These are phyloP conservation scores for Acanthacorydalis orientalis DNA, from an alignment of 2,888 invertebrate genomes.

Conservation along the genomic window DNA sequence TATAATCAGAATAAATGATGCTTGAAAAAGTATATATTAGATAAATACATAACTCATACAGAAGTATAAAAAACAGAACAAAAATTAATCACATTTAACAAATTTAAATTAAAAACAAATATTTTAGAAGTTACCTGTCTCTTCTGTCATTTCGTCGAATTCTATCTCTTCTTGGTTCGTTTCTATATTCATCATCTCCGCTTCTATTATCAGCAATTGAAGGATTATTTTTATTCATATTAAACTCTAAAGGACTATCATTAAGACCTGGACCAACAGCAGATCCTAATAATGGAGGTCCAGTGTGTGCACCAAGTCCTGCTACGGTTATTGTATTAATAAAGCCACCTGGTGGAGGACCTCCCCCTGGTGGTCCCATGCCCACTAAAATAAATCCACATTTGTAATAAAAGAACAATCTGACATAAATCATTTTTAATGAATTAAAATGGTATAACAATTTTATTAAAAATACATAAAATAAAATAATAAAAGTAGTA, in stretches of 20 bases:
- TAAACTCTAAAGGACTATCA: constrained; percentile 44
- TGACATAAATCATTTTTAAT: background rate
- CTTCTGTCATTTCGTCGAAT: constrained; percentile 13
- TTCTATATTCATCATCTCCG: constrained; percentile 24
- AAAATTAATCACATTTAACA: background rate
- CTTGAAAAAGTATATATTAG: too few species aligned
- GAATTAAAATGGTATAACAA: background rate
- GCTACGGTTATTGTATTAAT: constrained; percentile 6
- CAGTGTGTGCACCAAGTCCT: constrained; percentile 2
- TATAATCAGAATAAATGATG: background rate
- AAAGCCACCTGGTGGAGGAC: constrained; percentile 9
- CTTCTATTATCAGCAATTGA: constrained; percentile 29
- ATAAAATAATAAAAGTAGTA: too few species aligned
- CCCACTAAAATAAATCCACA: constrained; percentile 6
- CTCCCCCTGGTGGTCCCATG: constrained; percentile 4
- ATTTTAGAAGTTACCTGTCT: constrained; percentile 4
- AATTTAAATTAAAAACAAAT: background rate
- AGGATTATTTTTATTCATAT: constrained; percentile 39
- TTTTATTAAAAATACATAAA: too few species aligned
- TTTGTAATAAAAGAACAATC: background rate
- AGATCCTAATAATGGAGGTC: constrained; percentile 1
- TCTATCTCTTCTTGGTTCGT: constrained; percentile 17
- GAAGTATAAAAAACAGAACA: too few species aligned
- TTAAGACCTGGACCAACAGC: constrained; percentile 28
- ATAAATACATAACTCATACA: too few species aligned